phyloP scores from a whole-genome alignment of 2,797 vertebrate species.

The Propithecus perrieri region DNA sequence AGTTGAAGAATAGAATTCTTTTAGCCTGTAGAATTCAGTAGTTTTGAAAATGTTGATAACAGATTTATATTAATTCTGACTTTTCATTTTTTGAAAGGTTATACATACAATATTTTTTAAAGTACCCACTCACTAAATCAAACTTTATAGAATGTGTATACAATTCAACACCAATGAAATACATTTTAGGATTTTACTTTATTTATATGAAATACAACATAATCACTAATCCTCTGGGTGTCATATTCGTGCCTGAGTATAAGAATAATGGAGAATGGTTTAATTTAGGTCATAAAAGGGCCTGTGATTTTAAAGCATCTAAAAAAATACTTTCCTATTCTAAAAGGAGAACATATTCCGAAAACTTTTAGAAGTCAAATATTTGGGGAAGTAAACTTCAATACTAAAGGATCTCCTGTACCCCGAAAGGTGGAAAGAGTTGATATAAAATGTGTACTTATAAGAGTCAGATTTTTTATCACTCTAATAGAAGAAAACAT shows the following conservation, averaged over 20 bases:
- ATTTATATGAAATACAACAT: conserved; percentile 17
- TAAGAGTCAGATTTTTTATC: conserved; percentile 10
- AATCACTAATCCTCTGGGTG: not conserved
- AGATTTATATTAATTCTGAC: not conserved
- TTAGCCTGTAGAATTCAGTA: not conserved
- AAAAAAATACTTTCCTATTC: conserved; percentile 26
- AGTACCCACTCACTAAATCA: not conserved
- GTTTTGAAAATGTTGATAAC: not conserved
- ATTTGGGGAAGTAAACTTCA: not conserved
- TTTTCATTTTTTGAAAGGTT: not conserved
- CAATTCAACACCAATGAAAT: not conserved
- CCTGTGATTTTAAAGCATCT: conserved; percentile 38
- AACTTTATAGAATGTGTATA: not conserved
- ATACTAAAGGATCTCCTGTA: not conserved
- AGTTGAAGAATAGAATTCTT: not conserved
- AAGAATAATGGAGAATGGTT: not conserved
- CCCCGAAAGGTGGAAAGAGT: not conserved
- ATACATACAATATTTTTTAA: not conserved
- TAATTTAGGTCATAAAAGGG: not conserved
- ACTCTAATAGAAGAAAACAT: conserved; percentile 82
- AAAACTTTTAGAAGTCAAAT: conserved; percentile 48
- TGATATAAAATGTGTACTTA: not conserved
- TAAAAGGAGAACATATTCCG: conserved; percentile 27
- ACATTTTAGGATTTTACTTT: not conserved
- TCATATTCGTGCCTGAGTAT: not conserved